Base-by-base conservation (phyloP, 35 echinoderm and acorn worm species). In the Diadema setosum region DNA sequence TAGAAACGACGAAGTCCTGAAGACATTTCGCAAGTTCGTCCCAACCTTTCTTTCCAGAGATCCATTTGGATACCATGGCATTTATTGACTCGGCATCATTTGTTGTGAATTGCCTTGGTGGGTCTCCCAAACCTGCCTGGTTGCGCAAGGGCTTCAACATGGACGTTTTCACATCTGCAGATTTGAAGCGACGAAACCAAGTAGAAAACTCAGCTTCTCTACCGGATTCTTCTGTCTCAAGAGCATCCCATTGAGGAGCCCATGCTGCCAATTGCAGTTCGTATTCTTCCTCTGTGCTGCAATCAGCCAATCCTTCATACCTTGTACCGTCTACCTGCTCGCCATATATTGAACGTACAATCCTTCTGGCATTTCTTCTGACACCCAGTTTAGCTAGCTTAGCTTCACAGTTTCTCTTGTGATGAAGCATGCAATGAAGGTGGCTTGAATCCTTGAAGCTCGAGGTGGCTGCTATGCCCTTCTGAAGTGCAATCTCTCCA, bases 371-470 rank as follows among this genome's bases (percentile, higher is more conserved):
- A 82, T 56, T 55, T 25, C 48, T 82, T 56, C 45, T 82, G 43
- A 82, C 80, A 46, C 80, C 80, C 48, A 82, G 42, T 82, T 78
- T 78, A 78, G 70, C 70, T 44, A 78, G 21, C 39, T 78, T 78
- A 40, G 70, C 43, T 78, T 78, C 70, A 78, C 70, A 78, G 70
- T 78, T 43, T 78, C 23, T 15, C 70, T 39, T 78, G 20, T 43
- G 70, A 78, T 78, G 70, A 24, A 78, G 70, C 70, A 78, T 78
- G 70, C 70, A 78, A 39, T 78, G 70, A 78, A 78, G 70, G 20
- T 78, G 70, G 43, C 70, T 78, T 24, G 70, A 78, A 78, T 78
- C 70, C 21, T 78, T 78, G 70, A 78, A 78, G 70, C 70, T 78
- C 2, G 70, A 24, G 12, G 70, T 24, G 11, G 70, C 70, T 78